These are phyloP conservation scores for Rhinichthys klamathensis DNA, from an alignment of 2,113 vertebrate genomes.

Conservation along the genomic window DNA sequence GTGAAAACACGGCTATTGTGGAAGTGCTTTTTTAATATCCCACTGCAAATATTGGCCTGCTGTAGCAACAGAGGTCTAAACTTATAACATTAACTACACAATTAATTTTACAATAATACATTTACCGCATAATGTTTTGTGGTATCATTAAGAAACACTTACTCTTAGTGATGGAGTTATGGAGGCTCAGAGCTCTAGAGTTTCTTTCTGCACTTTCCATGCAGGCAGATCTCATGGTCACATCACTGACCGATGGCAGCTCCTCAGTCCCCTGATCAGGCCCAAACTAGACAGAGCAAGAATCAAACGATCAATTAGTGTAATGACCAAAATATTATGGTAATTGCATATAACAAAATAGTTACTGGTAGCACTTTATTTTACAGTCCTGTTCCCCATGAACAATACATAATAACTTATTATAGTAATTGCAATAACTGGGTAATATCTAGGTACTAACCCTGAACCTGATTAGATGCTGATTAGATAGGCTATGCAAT, in stretches of 20 bases:
- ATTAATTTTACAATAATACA: background rate
- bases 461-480: too few relatives aligned
- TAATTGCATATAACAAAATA: background rate
- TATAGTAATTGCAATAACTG: too few relatives aligned
- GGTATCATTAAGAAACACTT: constrained; percentile 57
- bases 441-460: too few relatives aligned
- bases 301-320: constrained; percentile 1
- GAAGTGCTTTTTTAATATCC: background rate
- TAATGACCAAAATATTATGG: background rate
- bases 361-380: too few relatives aligned
- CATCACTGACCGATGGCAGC: constrained; percentile 72
- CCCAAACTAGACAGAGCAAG: constrained; percentile 60
- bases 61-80: background rate
- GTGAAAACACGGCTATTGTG: background rate
- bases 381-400: too few relatives aligned
- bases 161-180: constrained; percentile 90
- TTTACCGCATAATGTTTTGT: background rate
- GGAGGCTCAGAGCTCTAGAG: constrained; percentile 82
- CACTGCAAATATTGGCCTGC: background rate
- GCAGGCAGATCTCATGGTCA: constrained; percentile 55
- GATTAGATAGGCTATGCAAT: too few relatives aligned
- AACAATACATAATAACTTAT: too few relatives aligned
- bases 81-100: background rate
- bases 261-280: constrained; percentile 66
- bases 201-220: constrained; percentile 79